Percentiles rank a stretch among this genome's conserved stretches.
Conservation (phyloP, 2,888 invertebrate species). For the Augiades crinisus region DNA sequence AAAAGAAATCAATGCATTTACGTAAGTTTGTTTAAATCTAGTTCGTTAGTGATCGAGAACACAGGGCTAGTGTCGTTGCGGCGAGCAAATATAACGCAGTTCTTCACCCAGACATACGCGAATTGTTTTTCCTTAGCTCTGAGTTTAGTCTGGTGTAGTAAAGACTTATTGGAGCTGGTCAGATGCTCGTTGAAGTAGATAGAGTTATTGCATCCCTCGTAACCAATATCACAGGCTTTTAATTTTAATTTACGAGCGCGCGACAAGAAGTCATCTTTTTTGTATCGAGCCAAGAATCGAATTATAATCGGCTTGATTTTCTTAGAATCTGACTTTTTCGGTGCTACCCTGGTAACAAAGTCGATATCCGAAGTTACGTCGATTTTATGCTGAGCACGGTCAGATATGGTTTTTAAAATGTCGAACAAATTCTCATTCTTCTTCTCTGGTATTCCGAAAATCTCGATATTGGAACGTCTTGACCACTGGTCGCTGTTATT, state of each 20-base stretch:
- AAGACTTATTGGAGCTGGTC: slow-evolving; percentile 10
- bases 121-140: slow-evolving; percentile 6
- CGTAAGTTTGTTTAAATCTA: slow-evolving; percentile 16
- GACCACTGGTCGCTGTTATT: slow-evolving; percentile 15
- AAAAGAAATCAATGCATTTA: background rate
- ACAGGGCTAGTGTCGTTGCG: slow-evolving; percentile 13
- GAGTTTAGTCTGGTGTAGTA: background rate
- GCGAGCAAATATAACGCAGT: slow-evolving; percentile 9
- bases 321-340: slow-evolving; percentile 8
- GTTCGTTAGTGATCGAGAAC: background rate
- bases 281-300: slow-evolving; percentile 11
- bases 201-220: background rate
- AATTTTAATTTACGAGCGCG: background rate
- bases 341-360: slow-evolving; percentile 23
- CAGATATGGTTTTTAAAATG: slow-evolving; percentile 16
- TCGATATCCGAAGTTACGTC: slow-evolving; percentile 17
- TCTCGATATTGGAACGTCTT: slow-evolving; percentile 22
- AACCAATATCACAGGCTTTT: slow-evolving; percentile 12
- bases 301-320: slow-evolving; percentile 16
- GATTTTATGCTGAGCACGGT: slow-evolving; percentile 4
- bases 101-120: slow-evolving; percentile 18
- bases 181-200: slow-evolving; percentile 10
- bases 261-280: slow-evolving; percentile 18
- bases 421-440: slow-evolving; percentile 22
- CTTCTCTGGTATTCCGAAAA: slow-evolving; percentile 19